phyloP scores from a whole-genome alignment of 2,797 vertebrate genomes.

The Fundulus diaphanus region DNA sequence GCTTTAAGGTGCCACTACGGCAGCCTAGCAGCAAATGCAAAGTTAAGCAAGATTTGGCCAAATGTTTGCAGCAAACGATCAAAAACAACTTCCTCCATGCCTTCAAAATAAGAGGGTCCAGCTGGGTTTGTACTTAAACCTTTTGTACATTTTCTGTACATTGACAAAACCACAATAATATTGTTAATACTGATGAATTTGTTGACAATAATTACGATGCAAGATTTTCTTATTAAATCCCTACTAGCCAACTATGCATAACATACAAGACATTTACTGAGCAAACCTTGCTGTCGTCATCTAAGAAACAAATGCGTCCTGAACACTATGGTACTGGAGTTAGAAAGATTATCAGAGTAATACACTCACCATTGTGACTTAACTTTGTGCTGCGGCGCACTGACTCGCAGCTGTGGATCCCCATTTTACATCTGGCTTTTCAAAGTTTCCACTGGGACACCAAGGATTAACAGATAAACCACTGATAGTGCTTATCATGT shows the following conservation, averaged over 20 bases:
- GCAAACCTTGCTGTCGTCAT: background rate
- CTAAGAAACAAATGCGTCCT: background rate
- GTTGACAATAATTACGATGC: background rate
- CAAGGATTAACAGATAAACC: conserved; percentile 1
- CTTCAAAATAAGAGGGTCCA: background rate
- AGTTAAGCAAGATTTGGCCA: too few species aligned
- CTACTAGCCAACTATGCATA: background rate
- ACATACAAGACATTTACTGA: background rate
- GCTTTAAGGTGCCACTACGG: too few species aligned
- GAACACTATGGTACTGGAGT: background rate
- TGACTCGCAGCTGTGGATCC: conserved; percentile 7
- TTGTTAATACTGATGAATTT: background rate
- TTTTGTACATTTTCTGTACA: background rate
- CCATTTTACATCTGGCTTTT: background rate
- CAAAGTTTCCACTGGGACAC: background rate
- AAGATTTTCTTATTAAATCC: background rate
- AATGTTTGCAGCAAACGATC: too few species aligned
- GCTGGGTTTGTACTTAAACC: background rate
- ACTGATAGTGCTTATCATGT: conserved; percentile 3
- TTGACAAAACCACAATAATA: background rate
- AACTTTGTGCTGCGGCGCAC: background rate
- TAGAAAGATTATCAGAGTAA: background rate
- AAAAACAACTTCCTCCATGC: too few species aligned
- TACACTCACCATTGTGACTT: conserved; percentile 1
- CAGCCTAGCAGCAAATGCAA: too few species aligned